Conservation (phyloP, 2,797 vertebrate species). For the Acropternis orthonyx region DNA sequence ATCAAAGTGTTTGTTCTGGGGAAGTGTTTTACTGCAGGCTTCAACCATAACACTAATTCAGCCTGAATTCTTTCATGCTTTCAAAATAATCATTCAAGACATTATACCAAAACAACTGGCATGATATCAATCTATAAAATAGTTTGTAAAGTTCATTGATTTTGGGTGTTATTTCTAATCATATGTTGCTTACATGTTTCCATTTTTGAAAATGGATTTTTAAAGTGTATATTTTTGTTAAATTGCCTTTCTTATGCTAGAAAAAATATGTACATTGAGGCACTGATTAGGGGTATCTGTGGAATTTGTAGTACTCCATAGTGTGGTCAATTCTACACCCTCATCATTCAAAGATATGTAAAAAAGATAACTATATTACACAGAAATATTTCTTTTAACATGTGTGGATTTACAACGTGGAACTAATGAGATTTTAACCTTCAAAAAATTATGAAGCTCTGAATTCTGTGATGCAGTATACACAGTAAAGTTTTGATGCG, state of each 20-base stretch:
- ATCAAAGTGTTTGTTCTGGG: rapidly evolving
- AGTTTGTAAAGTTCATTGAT: not conserved
- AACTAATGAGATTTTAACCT: not conserved
- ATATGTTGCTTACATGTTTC: not conserved
- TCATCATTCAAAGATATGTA: not conserved
- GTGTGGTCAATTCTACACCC: not conserved
- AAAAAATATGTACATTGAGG: not conserved
- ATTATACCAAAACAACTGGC: not conserved
- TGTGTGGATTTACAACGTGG: not conserved
- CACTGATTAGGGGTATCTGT: not conserved
- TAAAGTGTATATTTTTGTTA: not conserved
- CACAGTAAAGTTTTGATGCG: not conserved
- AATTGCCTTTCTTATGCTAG: not conserved
- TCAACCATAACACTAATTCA: not conserved
- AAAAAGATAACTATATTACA: not conserved
- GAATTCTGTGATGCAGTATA: not conserved
- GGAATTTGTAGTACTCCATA: not conserved
- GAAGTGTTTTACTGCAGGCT: not conserved
- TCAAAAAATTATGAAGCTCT: not conserved
- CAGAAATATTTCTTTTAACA: not conserved
- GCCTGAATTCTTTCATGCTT: not conserved
- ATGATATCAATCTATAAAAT: not conserved
- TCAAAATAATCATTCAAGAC: not conserved
- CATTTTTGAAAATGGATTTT: not conserved
- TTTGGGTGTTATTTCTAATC: not conserved